A percentile compares a stretch with the other conserved stretches of the same genome.
phyloP scores from a whole-genome alignment of 2,888 invertebrate genomes.

The Xanthorhoe spadicearia region DNA sequence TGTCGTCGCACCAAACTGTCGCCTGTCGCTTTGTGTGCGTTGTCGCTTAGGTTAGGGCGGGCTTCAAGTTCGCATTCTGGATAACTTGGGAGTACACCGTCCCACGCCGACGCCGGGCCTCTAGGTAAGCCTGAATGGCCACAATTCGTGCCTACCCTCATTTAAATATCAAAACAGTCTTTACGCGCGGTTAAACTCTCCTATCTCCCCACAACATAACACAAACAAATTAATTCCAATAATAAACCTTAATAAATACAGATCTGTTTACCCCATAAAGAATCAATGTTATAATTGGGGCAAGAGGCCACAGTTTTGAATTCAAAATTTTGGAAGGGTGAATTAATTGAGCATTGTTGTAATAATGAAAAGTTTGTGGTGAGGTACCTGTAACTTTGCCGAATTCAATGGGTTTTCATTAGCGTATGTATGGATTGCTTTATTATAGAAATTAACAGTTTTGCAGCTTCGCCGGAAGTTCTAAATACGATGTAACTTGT shows the following conservation, averaged over 20 bases:
- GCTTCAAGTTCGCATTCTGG: background rate
- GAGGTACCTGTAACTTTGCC: slow-evolving; percentile 41
- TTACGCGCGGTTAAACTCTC: slow-evolving; percentile 68
- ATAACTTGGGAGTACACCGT: slow-evolving; percentile 16
- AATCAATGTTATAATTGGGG: slow-evolving; percentile 83
- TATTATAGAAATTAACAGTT: slow-evolving; percentile 30
- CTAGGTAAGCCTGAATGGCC: slow-evolving; percentile 63
- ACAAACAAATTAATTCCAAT: slow-evolving; percentile 84
- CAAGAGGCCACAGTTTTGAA: slow-evolving; percentile 79
- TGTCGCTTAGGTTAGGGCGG: too few species aligned
- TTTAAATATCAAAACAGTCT: slow-evolving; percentile 83
- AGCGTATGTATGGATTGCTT: slow-evolving; percentile 24
- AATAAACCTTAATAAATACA: slow-evolving; percentile 83
- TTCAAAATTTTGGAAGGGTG: slow-evolving; percentile 74
- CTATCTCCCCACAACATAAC: slow-evolving; percentile 72
- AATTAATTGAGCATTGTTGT: slow-evolving; percentile 72
- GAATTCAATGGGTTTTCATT: slow-evolving; percentile 53
- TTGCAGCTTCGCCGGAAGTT: slow-evolving; percentile 32
- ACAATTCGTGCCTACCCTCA: slow-evolving; percentile 78
- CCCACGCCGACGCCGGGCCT: slow-evolving; percentile 6
- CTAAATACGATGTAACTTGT: background rate
- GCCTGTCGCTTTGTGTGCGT: too few species aligned
- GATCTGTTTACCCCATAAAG: slow-evolving; percentile 82
- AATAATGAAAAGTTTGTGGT: slow-evolving; percentile 60
- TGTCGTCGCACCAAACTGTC: too few species aligned